Conservation (phyloP, 1,140 invertebrate genomes). For the Neocloeon triangulifer region DNA sequence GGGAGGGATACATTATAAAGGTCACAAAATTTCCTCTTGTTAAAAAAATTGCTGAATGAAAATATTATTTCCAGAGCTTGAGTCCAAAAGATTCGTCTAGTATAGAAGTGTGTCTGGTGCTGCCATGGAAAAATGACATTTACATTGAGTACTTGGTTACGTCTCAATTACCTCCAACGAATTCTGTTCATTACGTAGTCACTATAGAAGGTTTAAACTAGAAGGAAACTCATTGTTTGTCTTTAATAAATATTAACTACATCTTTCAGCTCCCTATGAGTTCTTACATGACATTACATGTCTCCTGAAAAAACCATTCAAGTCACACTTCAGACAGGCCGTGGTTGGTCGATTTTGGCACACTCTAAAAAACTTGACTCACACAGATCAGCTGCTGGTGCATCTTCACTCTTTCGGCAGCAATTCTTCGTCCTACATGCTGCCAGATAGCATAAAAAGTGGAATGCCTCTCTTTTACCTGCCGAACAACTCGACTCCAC, state of each 20-base stretch:
- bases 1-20: conserved; percentile 60
- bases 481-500: conserved; percentile 26
- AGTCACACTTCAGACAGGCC: conserved; percentile 40
- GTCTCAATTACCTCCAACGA: conserved; percentile 24
- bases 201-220: conserved; percentile 37
- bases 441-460: conserved; percentile 48
- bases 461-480: conserved; percentile 52
- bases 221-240: no score
- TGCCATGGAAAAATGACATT: conserved; percentile 54
- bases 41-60: conserved; percentile 5
- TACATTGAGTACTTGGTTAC: conserved; percentile 43
- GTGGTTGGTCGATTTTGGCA: conserved; percentile 49
- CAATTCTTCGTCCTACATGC: conserved; percentile 34
- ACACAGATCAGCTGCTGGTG: conserved; percentile 42
- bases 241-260: conserved; percentile 2
- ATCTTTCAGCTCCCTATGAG: conserved; percentile 41
- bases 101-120: conserved; percentile 40
- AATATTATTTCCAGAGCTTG: conserved; percentile 18
- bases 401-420: conserved; percentile 49
- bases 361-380: conserved; percentile 32
- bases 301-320: conserved; percentile 36
- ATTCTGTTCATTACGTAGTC: conserved; percentile 28
- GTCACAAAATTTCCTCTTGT: conserved; percentile 17
- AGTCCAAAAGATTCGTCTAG: conserved; percentile 27
- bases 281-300: conserved; percentile 61